phyloP scores from a whole-genome alignment of 2,113 vertebrate species.

The Pomatorhinus ruficollis region DNA sequence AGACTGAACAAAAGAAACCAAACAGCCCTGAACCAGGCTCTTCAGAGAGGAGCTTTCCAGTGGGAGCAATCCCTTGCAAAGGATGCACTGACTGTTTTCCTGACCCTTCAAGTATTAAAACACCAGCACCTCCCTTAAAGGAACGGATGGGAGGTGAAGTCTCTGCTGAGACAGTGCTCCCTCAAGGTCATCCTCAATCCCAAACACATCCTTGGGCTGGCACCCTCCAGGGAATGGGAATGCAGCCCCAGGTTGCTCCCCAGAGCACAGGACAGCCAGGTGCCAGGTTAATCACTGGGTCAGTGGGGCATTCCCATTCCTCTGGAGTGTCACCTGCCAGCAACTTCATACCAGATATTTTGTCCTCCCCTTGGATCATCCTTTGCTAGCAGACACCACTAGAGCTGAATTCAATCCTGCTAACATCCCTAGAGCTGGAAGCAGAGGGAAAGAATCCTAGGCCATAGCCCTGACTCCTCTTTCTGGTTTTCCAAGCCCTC shows the following conservation, averaged over 20 bases:
- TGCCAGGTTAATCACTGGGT: background rate
- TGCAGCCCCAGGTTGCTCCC: background rate
- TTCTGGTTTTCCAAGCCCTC: background rate
- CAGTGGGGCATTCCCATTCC: background rate
- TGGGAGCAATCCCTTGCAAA: background rate
- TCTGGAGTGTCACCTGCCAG: background rate
- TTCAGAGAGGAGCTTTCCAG: background rate
- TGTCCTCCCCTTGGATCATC: background rate
- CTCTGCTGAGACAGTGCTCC: background rate
- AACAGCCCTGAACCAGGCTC: background rate
- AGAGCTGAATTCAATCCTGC: background rate
- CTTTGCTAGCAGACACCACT: rapidly evolving
- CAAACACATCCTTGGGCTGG: background rate
- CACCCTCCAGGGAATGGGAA: background rate
- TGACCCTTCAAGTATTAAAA: background rate
- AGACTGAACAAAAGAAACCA: background rate
- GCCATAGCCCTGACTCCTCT: background rate
- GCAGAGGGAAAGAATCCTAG: background rate
- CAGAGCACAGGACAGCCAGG: background rate
- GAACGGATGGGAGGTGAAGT: background rate
- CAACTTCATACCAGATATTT: background rate
- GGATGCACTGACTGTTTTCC: background rate
- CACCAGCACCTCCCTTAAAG: background rate
- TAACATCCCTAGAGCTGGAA: background rate
- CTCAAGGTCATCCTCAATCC: background rate